These are phyloP conservation scores for Operophtera brumata DNA, from an alignment of 2,888 invertebrate species.

Conservation along the genomic window DNA sequence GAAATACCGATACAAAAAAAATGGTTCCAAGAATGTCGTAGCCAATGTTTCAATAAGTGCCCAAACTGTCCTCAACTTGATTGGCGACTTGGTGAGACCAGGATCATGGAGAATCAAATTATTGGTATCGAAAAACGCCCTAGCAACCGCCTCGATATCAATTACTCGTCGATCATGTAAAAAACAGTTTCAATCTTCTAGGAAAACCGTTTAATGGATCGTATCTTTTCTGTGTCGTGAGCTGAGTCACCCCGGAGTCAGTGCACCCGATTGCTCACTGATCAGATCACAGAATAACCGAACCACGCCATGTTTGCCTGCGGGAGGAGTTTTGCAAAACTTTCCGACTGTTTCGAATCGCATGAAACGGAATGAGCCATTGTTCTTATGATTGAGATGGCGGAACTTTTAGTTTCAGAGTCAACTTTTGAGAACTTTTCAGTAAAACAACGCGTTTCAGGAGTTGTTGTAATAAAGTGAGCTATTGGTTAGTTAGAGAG, in stretches of 20 bases:
- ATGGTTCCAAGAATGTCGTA: background rate
- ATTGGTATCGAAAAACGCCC: background rate
- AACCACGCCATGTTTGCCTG: background rate
- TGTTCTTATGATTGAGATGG: background rate
- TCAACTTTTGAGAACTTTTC: no score
- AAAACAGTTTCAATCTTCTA: constrained; percentile 26
- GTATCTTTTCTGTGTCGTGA: constrained; percentile 31
- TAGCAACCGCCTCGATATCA: constrained; percentile 14
- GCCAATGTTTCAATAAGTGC: background rate
- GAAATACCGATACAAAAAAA: no score
- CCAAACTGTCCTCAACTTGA: background rate
- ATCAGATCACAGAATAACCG: background rate
- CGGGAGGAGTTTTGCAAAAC: background rate
- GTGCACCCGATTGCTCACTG: constrained; percentile 35
- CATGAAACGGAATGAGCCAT: background rate
- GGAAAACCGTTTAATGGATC: constrained; percentile 29
- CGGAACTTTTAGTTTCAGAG: no score
- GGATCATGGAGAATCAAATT: no score
- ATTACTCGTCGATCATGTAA: constrained; percentile 22
- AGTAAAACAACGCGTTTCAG: no score
- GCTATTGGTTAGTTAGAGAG: background rate
- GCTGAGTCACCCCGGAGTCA: constrained; percentile 39
- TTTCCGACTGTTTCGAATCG: background rate
- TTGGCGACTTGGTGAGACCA: background rate
- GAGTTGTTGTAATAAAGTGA: no score